Conservation (phyloP, 2,888 invertebrate genomes). For the Gymnocheta viridis region DNA sequence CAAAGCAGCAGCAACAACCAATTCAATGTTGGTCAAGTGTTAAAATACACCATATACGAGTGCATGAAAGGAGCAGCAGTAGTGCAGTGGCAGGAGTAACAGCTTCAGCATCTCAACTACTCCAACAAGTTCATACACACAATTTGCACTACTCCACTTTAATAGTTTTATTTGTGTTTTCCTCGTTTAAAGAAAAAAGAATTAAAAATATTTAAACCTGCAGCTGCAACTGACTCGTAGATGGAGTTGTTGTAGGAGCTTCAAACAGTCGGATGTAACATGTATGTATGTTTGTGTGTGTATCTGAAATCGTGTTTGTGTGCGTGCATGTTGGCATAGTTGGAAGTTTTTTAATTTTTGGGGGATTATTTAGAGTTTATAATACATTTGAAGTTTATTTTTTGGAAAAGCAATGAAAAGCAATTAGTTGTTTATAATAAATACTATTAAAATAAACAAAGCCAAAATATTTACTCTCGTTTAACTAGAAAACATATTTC, state of each 20-base stretch:
- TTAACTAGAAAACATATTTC: neutral
- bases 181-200: neutral
- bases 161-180: constrained; percentile 49
- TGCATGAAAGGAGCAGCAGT: neutral
- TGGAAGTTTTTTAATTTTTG: constrained; percentile 45
- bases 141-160: constrained; percentile 41
- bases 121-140: constrained; percentile 33
- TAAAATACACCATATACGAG: constrained; percentile 44
- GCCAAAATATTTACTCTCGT: neutral
- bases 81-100: neutral
- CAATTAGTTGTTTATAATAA: constrained; percentile 58
- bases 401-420: constrained; percentile 27
- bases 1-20: neutral
- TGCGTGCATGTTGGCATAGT: constrained; percentile 17
- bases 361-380: constrained; percentile 56
- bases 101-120: constrained; percentile 30
- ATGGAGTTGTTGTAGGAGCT: constrained; percentile 7
- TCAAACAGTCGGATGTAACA: neutral
- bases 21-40: constrained; percentile 66
- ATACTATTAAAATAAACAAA: constrained; percentile 52
- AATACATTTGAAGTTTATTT: constrained; percentile 43
- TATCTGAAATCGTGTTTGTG: neutral
- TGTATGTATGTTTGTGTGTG: neutral
- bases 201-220: constrained; percentile 2
- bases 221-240: constrained; percentile 18